Conservation (phyloP, 2,888 invertebrate species). For the Rhorus exstirpatorius region DNA sequence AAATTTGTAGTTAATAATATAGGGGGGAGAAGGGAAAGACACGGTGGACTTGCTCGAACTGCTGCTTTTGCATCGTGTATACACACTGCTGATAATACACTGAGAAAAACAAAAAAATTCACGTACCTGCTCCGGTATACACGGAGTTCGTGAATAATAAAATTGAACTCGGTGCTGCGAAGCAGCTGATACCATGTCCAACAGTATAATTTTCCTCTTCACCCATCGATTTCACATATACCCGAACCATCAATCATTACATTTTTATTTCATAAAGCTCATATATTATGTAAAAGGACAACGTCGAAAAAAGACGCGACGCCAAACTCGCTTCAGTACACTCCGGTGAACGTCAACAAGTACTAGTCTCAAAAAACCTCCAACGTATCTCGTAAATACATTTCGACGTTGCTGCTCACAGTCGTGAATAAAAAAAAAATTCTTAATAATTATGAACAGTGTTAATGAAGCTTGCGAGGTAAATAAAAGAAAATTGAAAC, state of each 20-base stretch:
- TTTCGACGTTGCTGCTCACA: too few relatives aligned
- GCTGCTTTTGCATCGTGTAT: too few relatives aligned
- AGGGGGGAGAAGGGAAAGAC: too few relatives aligned
- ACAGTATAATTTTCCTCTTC: background rate
- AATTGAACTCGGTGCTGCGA: conserved; percentile 3
- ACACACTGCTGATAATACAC: too few relatives aligned
- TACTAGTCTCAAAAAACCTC: too few relatives aligned
- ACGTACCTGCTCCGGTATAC: too few relatives aligned
- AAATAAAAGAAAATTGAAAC: too few relatives aligned
- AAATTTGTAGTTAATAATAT: background rate
- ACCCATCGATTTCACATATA: background rate
- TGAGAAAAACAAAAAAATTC: background rate
- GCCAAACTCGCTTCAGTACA: background rate
- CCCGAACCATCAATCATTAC: background rate
- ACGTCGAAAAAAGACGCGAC: background rate
- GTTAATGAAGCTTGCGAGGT: too few relatives aligned
- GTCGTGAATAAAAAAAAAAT: too few relatives aligned
- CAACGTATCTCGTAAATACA: too few relatives aligned
- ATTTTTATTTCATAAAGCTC: conserved; percentile 13
- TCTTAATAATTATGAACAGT: too few relatives aligned
- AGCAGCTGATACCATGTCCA: conserved; percentile 1
- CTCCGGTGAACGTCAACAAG: background rate
- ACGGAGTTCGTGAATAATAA: conserved; percentile 2
- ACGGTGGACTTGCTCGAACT: too few relatives aligned
- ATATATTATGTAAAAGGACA: background rate